Evolutionary conservation across 2,888 invertebrate genomes (phyloP).

Genomic region (Dichetophora obliterata): DNA sequence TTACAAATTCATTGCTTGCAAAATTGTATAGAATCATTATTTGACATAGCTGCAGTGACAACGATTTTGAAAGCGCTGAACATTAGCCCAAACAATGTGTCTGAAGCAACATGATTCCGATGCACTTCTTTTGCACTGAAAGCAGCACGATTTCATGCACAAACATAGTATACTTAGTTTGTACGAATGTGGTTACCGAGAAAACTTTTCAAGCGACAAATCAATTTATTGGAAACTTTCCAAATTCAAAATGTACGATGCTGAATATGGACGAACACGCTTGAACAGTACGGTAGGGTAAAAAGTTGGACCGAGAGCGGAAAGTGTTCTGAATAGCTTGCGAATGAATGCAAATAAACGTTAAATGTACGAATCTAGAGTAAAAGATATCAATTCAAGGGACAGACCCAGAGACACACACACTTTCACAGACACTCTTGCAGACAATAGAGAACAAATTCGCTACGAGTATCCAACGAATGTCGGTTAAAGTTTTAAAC

Average conservation of each 20-base stretch:
- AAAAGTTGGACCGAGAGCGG: neutral
- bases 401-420: neutral
- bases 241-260: slow-evolving; percentile 45
- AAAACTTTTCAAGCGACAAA: slow-evolving; percentile 56
- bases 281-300: slow-evolving; percentile 33
- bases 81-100: too few relatives aligned
- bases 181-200: slow-evolving; percentile 49
- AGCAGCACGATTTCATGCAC: slow-evolving; percentile 42
- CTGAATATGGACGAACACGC: slow-evolving; percentile 38
- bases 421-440: neutral
- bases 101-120: neutral
- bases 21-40: neutral
- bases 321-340: neutral
- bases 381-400: neutral
- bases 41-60: slow-evolving; percentile 5
- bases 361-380: neutral
- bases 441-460: neutral
- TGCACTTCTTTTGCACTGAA: slow-evolving; percentile 41
- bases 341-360: slow-evolving; percentile 16
- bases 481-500: slow-evolving; percentile 19
- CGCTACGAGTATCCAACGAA: neutral
- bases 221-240: slow-evolving; percentile 57
- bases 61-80: neutral
- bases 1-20: neutral
- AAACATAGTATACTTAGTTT: too few relatives aligned